Base-by-base conservation (phyloP, 1,140 invertebrate species). In the Anadara kagoshimensis region DNA sequence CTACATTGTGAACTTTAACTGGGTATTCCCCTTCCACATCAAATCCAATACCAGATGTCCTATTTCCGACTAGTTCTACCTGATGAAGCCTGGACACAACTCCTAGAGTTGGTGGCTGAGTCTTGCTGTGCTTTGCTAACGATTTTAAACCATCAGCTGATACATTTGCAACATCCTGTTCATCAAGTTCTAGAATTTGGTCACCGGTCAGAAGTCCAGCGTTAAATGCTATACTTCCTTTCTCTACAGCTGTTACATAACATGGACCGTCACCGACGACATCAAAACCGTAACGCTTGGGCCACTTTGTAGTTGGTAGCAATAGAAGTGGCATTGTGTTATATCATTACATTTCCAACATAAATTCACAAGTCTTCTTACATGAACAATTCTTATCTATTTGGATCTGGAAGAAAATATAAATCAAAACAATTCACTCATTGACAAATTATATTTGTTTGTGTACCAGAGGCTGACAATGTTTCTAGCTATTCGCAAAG, bases 121-220 rank as follows among this genome's bases (percentile, higher is more conserved):
- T 65, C 0, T 72, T 24, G 51, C 78, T 79, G 24, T 80, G 66
- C 56, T 78, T 83, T 10, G 85, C 87, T 20, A 89, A 58, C n/a
- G 68, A 78, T 44, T 80, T 83, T 16, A 90, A 43, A 14, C 78
- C 73, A 8, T 86, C 81, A 14, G 78, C 78, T 0, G 87, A 83
- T 75, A 86, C 74, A n/a, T 79, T 73, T 2, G 81, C 78, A 1
- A 89, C 88, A 78, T 90, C 86, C 24, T 84, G 81, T 10, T 80
- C 84, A 64, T 89, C 86, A 20, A 90, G 59, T 63, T 88, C 83
- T 16, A 90, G 53, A 22, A 90, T 79, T 61, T 88, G 86, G 65
- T 90, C 89, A 16, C 88, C 89, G 45, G 83, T 76, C n/a, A 74
- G 69, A 5, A 90, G 76, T 11, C 87, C 87, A 41, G 86, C 82